Conservation (phyloP, 2,113 vertebrate genomes). For the Hydrochoerus hydrochaeris region DNA sequence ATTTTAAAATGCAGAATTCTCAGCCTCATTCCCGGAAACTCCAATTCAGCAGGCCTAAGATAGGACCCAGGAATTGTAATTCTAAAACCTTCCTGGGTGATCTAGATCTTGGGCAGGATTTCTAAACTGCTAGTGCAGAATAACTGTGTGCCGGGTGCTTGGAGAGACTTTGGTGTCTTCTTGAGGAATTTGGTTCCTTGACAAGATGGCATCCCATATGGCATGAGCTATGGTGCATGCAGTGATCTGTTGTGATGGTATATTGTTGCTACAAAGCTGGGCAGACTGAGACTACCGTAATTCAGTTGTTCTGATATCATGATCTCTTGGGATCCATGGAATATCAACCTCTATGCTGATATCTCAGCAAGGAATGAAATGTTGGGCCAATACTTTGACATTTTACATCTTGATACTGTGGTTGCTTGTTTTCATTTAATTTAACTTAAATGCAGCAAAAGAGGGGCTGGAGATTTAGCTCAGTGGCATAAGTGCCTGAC, state of each 20-base stretch:
- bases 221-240: neutral
- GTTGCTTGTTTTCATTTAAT: neutral
- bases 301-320: neutral
- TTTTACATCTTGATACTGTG: neutral
- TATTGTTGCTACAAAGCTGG: neutral
- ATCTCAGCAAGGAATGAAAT: neutral
- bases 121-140: neutral
- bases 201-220: neutral
- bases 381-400: neutral
- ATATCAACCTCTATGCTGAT: neutral
- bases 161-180: neutral
- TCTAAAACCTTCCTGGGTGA: neutral
- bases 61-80: neutral
- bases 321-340: neutral
- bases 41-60: neutral
- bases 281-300: neutral
- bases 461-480: too few relatives aligned
- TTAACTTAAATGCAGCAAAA: neutral
- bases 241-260: neutral
- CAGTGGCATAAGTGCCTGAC: too few relatives aligned
- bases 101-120: neutral
- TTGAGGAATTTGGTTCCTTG: neutral
- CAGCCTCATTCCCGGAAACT: neutral
- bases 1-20: slow-evolving; percentile 36
- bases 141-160: neutral